A percentile compares a stretch with the other conserved stretches of the same genome.
phyloP scores from a whole-genome alignment of 1,140 invertebrate species.

The Caenorhabditis elegans region WBcel235 BX284604.4:9389501-9390000 shows the following conservation, averaged over 20 bases:
- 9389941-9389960: slow-evolving; percentile 61
- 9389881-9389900: slow-evolving; percentile 70
- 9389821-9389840: slow-evolving; percentile 88
- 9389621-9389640: slow-evolving; percentile 67
- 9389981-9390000: slow-evolving; percentile 58
- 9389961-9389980: slow-evolving; percentile 58
- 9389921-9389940: slow-evolving; percentile 64
- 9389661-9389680: slow-evolving; percentile 64
- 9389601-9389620: slow-evolving; percentile 60
- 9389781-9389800: slow-evolving; percentile 71
- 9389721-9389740: slow-evolving; percentile 58
- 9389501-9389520: too few species aligned
- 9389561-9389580: too few species aligned
- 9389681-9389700: slow-evolving; percentile 63
- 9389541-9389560: too few species aligned
- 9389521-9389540: too few species aligned
- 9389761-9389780: slow-evolving; percentile 48
- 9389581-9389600: slow-evolving; percentile 10
- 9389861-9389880: slow-evolving; percentile 91
- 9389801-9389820: slow-evolving; percentile 91
- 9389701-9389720: slow-evolving; percentile 60
- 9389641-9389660: slow-evolving; percentile 44
- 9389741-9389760: slow-evolving; percentile 60
- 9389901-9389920: slow-evolving; percentile 61
- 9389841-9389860: slow-evolving; percentile 88